Conservation (phyloP, 2,888 invertebrate genomes). For the Aphodius sticticus region DNA sequence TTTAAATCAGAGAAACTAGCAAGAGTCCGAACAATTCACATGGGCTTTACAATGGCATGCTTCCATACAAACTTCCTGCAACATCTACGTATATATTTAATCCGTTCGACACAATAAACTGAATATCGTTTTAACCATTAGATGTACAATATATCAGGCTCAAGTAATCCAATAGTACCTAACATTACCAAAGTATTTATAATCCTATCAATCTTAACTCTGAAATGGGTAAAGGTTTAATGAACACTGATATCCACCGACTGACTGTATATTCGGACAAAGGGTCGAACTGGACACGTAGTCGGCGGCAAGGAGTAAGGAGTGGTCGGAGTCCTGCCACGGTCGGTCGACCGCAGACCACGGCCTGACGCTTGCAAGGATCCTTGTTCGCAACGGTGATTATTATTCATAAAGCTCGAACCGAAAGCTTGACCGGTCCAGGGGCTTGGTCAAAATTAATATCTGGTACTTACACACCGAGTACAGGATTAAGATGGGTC, state of each 20-base stretch:
- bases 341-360: slow-evolving; percentile 52
- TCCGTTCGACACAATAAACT: no score
- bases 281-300: background rate
- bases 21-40: no score
- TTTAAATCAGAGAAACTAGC: no score
- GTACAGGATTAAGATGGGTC: slow-evolving; percentile 35
- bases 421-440: slow-evolving; percentile 54
- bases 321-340: slow-evolving; percentile 42
- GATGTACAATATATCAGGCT: no score
- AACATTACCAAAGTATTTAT: background rate
- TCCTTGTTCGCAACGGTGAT: slow-evolving; percentile 60
- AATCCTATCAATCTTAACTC: background rate
- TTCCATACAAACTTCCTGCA: no score
- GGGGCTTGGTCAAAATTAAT: slow-evolving; percentile 57
- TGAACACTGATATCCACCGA: background rate
- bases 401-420: slow-evolving; percentile 60
- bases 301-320: background rate
- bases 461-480: slow-evolving; percentile 49
- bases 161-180: no score
- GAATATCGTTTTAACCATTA: no score
- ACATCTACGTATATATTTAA: no score
- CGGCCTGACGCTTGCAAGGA: slow-evolving; percentile 54
- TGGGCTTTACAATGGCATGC: no score
- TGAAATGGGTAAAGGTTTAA: background rate
- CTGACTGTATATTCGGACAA: background rate